Percentiles rank a stretch among this genome's conserved stretches.
Conservation (phyloP, 2,797 vertebrate genomes). For the Ataeniobius toweri region DNA sequence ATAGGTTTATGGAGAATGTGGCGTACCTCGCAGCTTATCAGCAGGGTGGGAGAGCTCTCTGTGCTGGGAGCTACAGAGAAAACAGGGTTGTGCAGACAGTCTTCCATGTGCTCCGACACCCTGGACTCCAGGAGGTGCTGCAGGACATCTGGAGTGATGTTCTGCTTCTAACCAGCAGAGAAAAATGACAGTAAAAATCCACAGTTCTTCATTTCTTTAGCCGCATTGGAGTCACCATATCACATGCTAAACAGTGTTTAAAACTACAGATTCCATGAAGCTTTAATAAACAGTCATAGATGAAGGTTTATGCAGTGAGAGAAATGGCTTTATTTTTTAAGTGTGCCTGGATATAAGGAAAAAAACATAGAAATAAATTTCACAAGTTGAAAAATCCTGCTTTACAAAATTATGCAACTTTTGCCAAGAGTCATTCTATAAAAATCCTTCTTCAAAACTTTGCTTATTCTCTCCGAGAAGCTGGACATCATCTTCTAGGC, state of each 20-base stretch:
- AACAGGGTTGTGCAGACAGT: constrained; percentile 82
- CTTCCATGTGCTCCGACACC: constrained; percentile 83
- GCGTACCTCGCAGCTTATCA: constrained; percentile 88
- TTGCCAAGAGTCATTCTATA: not conserved
- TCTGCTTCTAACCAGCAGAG: constrained; percentile 55
- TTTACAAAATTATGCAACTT: not conserved
- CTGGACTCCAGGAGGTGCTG: constrained; percentile 79
- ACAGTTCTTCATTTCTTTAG: not conserved
- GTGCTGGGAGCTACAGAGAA: constrained; percentile 83
- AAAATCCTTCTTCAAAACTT: not conserved
- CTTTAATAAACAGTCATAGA: not conserved
- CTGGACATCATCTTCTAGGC: not conserved
- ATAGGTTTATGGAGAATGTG: not conserved
- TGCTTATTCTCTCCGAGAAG: not conserved
- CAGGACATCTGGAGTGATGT: constrained; percentile 80
- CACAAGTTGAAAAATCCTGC: not conserved
- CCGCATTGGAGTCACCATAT: not conserved
- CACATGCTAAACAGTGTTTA: not conserved
- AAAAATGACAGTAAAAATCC: not conserved
- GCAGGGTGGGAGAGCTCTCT: constrained; percentile 79
- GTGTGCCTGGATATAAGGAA: not conserved
- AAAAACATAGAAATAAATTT: too few species aligned
- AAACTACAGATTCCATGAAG: not conserved
- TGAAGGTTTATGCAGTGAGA: not conserved
- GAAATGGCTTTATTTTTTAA: not conserved